Evolutionary conservation across 2,888 invertebrate genomes (phyloP).

Genomic region (Eupithecia insigniata): DNA sequence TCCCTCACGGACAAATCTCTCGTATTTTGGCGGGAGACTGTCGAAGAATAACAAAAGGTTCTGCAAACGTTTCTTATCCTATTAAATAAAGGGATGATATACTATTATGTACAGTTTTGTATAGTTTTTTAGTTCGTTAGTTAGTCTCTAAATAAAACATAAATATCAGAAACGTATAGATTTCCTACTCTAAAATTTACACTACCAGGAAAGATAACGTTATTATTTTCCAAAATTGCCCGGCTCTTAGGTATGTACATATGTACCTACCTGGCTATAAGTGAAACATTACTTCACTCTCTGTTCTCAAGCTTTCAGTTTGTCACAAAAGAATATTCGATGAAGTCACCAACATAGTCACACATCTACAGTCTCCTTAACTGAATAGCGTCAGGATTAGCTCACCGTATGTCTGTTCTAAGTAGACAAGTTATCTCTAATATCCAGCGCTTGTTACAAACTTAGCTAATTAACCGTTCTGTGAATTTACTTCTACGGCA

Average conservation of each 20-base stretch:
- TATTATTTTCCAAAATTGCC: background rate
- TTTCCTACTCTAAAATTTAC: background rate
- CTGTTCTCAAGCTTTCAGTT: background rate
- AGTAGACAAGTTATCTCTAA: background rate
- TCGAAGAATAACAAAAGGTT: conserved; percentile 12
- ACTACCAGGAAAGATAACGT: no score
- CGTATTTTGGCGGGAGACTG: conserved; percentile 26
- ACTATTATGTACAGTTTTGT: no score
- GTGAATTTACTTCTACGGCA: background rate
- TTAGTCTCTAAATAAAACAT: background rate
- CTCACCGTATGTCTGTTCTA: conserved; percentile 16
- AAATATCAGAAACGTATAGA: background rate
- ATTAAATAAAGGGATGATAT: background rate
- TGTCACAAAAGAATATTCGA: background rate
- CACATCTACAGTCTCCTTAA: background rate
- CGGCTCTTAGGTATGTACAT: background rate
- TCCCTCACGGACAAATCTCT: conserved; percentile 19
- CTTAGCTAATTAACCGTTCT: conserved; percentile 8
- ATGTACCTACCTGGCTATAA: background rate
- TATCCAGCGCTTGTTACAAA: conserved; percentile 12
- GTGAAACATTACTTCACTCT: background rate
- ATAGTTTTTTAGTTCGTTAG: background rate
- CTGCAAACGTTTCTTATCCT: background rate
- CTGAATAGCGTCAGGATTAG: conserved; percentile 16
- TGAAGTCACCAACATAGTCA: background rate